Conservation (phyloP, 1,140 invertebrate genomes). For the Hylaeus volcanicus region DNA sequence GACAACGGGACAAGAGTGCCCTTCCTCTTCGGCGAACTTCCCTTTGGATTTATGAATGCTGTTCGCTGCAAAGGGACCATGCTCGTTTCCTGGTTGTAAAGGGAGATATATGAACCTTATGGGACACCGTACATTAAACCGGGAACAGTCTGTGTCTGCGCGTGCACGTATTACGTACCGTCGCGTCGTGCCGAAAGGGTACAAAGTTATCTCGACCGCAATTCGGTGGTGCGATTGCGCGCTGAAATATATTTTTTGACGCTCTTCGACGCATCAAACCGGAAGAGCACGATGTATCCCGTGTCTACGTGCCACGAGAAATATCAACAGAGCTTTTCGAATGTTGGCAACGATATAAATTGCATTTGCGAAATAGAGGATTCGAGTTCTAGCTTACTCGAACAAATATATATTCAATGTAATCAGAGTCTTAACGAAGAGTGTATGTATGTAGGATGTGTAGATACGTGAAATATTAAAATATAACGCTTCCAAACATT, state of each 20-base stretch:
- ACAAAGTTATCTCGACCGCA: not conserved
- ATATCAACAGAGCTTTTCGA: too few species aligned
- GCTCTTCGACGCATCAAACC: not conserved
- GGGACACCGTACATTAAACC: conserved; percentile 62
- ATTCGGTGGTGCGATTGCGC: not conserved
- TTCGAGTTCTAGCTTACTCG: too few species aligned
- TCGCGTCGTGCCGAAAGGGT: not conserved
- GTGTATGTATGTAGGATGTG: too few species aligned
- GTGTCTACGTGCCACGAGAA: too few species aligned
- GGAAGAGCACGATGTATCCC: too few species aligned
- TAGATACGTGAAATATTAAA: too few species aligned
- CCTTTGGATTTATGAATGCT: conserved; percentile 63
- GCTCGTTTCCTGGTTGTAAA: conserved; percentile 61
- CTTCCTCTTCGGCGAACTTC: not conserved
- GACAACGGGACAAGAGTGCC: conserved; percentile 10
- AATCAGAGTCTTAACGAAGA: too few species aligned
- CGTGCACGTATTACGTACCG: conserved; percentile 15
- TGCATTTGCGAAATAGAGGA: too few species aligned
- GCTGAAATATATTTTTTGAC: not conserved
- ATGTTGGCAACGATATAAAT: too few species aligned
- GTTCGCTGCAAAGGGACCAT: conserved; percentile 55
- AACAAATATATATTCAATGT: too few species aligned
- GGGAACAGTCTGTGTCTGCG: conserved; percentile 30
- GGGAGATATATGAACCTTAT: conserved; percentile 67
- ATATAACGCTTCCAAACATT: too few species aligned